These are phyloP conservation scores for Epizoanthus scotinus DNA, from an alignment of 92 coral and sea anemone genomes.

Conservation along the genomic window DNA sequence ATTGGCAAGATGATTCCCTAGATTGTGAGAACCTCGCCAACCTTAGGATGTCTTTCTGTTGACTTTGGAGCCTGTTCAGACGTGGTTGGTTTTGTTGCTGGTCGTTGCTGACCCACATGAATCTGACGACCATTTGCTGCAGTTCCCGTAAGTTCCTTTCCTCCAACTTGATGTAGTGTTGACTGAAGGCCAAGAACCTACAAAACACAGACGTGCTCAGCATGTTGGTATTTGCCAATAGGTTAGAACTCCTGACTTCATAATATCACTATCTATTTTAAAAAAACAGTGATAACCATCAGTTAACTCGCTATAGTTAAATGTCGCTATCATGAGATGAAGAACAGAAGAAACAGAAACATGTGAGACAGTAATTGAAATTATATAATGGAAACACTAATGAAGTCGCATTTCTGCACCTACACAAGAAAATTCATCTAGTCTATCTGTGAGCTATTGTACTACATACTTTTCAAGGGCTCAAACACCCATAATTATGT, in stretches of 20 bases:
- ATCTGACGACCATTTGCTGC: slow-evolving; percentile 50
- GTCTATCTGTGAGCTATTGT: too few species aligned
- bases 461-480: too few species aligned
- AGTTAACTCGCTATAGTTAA: neutral
- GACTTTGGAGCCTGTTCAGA: slow-evolving; percentile 38
- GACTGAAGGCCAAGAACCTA: slow-evolving; percentile 95
- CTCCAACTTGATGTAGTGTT: slow-evolving; percentile 87
- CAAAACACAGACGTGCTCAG: neutral
- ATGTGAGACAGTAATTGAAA: too few species aligned
- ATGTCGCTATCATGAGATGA: neutral
- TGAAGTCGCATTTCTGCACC: too few species aligned
- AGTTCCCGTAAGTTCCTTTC: slow-evolving; percentile 58
- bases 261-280: neutral
- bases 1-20: too few species aligned
- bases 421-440: too few species aligned
- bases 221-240: neutral
- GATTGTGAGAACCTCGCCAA: neutral
- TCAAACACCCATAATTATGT: too few species aligned
- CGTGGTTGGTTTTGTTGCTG: slow-evolving; percentile 39
- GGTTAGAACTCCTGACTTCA: too few species aligned
- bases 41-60: slow-evolving; percentile 82
- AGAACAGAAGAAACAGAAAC: too few species aligned
- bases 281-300: neutral
- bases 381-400: too few species aligned
- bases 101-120: slow-evolving; percentile 57